phyloP scores from a whole-genome alignment of 2,888 invertebrate species.

The Nysson spinosus region DNA sequence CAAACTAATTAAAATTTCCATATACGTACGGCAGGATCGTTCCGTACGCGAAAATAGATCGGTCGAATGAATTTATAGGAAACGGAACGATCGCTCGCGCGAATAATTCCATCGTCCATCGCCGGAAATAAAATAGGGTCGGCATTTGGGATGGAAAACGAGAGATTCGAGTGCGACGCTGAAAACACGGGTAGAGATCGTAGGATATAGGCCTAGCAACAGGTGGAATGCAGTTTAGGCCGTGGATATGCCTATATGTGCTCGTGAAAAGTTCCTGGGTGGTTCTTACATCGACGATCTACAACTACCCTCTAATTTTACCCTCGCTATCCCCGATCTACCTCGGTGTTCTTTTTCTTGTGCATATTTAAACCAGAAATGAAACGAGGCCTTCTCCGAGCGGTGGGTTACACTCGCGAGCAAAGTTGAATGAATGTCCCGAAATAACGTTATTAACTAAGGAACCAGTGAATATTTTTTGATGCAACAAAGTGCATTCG shows the following conservation, averaged over 20 bases:
- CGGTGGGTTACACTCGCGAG: too few species aligned
- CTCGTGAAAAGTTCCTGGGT: neutral
- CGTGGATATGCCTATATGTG: slow-evolving; percentile 15
- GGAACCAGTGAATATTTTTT: too few species aligned
- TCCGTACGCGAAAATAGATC: neutral
- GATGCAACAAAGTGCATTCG: too few species aligned
- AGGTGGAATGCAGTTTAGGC: slow-evolving; percentile 67
- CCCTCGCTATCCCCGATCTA: too few species aligned
- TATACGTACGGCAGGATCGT: neutral
- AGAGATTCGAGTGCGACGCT: slow-evolving; percentile 31
- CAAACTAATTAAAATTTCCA: slow-evolving; percentile 10
- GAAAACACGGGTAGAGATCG: slow-evolving; percentile 46
- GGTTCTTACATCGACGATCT: slow-evolving; percentile 28
- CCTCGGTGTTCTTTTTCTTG: too few species aligned
- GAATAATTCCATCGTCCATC: slow-evolving; percentile 36
- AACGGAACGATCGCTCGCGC: slow-evolving; percentile 5
- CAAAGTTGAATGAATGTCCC: too few species aligned
- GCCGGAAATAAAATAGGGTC: slow-evolving; percentile 35
- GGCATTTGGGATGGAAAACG: slow-evolving; percentile 11
- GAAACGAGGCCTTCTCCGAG: too few species aligned
- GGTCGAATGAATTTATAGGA: neutral
- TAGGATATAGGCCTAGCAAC: slow-evolving; percentile 67
- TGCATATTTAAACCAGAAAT: too few species aligned
- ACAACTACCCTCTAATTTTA: too few species aligned
- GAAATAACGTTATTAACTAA: too few species aligned